Conservation (phyloP, 2,113 vertebrate species). For the Terrapene triunguis region DNA sequence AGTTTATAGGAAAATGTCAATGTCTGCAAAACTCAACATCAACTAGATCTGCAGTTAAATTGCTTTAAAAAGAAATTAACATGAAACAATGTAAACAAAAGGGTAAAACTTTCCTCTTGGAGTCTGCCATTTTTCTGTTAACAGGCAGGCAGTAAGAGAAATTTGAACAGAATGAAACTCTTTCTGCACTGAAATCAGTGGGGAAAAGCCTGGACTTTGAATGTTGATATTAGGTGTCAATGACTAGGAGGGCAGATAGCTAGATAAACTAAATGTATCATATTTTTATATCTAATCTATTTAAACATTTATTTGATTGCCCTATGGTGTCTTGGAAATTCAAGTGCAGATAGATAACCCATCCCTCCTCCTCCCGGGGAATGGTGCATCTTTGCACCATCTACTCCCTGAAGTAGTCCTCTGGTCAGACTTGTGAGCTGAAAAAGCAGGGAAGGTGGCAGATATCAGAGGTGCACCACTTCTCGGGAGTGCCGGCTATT, state of each 20-base stretch:
- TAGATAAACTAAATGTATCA: neutral
- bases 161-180: neutral
- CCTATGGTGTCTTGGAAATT: neutral
- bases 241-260: neutral
- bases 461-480: neutral
- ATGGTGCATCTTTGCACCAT: fast-evolving
- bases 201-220: neutral
- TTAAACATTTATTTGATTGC: neutral
- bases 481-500: constrained; percentile 22
- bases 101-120: neutral
- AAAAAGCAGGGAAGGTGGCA: constrained; percentile 18
- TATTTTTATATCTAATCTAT: neutral
- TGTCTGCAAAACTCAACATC: neutral
- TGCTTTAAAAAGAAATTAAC: neutral
- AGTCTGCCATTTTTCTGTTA: neutral
- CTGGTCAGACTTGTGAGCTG: neutral
- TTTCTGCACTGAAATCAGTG: neutral
- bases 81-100: neutral
- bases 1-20: neutral
- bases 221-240: neutral
- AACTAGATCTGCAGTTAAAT: neutral
- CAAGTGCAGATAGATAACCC: fast-evolving
- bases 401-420: neutral
- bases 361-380: neutral
- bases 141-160: neutral